Evolutionary conservation across 2,888 invertebrate genomes (phyloP).

Genomic region (Pilophorus perplexus): DNA sequence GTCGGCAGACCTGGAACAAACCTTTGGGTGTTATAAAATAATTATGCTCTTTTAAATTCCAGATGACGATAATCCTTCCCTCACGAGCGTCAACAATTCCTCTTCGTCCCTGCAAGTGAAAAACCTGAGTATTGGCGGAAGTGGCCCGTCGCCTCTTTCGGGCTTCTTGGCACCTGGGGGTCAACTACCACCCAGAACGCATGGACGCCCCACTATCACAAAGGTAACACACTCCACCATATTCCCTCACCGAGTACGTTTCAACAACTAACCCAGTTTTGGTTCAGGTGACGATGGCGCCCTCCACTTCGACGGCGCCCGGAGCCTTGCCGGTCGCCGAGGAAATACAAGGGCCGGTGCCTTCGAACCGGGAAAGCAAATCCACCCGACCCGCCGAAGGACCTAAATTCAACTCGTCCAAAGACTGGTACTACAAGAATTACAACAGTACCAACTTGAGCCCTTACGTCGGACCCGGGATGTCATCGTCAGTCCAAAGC

Average conservation of each 20-base stretch:
- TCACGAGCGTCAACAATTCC: neutral
- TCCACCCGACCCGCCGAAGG: conserved; percentile 40
- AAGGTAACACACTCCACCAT: conserved; percentile 58
- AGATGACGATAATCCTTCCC: conserved; percentile 13
- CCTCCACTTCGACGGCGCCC: conserved; percentile 39
- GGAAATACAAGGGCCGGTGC: conserved; percentile 49
- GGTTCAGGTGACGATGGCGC: conserved; percentile 42
- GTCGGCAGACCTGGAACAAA: too few species aligned
- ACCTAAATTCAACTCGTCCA: conserved; percentile 39
- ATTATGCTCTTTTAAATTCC: neutral
- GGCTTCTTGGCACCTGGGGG: conserved; percentile 64
- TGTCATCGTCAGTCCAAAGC: conserved; percentile 10
- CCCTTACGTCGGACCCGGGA: conserved; percentile 54
- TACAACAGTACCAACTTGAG: conserved; percentile 66
- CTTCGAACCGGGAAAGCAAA: conserved; percentile 39
- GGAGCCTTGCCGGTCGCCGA: conserved; percentile 49
- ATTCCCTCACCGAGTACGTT: neutral
- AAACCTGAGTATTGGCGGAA: conserved; percentile 33
- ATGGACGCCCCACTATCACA: conserved; percentile 60
- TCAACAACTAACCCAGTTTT: too few species aligned
- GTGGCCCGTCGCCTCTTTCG: conserved; percentile 57
- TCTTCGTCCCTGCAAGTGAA: conserved; percentile 28
- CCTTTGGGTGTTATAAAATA: too few species aligned
- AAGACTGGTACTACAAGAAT: conserved; percentile 78
- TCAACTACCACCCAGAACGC: conserved; percentile 53